phyloP scores from a whole-genome alignment of 1,140 invertebrate species.

The Frieseomelitta varia region DNA sequence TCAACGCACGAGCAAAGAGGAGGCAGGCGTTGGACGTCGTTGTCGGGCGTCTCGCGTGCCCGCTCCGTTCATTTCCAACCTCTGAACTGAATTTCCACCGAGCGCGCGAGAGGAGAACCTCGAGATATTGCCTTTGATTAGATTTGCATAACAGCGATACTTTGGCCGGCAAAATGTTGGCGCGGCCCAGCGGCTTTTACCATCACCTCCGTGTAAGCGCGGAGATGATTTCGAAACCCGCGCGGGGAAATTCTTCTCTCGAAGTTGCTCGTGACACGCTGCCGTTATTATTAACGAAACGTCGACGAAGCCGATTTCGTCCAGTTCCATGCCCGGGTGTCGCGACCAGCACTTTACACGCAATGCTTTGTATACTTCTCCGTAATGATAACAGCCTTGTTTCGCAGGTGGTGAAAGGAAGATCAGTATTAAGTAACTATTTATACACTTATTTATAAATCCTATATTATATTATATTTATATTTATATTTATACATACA shows the following conservation, averaged over 20 bases:
- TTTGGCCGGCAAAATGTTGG: conserved; percentile 11
- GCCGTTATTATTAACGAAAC: background rate
- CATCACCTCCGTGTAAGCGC: too few relatives aligned
- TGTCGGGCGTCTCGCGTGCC: background rate
- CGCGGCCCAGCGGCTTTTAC: background rate
- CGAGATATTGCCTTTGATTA: conserved; percentile 40
- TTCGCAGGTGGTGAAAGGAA: conserved; percentile 19
- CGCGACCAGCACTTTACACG: background rate
- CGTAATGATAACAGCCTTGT: conserved; percentile 35
- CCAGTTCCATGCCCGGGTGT: conserved; percentile 39
- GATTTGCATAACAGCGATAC: conserved; percentile 41
- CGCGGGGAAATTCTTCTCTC: background rate
- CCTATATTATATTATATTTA: conserved; percentile 46
- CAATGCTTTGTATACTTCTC: conserved; percentile 8
- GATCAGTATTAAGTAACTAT: conserved; percentile 55
- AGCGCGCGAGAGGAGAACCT: background rate
- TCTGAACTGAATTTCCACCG: background rate
- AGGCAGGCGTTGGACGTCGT: too few relatives aligned
- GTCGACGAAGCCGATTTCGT: background rate
- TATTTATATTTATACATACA: conserved; percentile 46
- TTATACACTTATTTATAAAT: conserved; percentile 54
- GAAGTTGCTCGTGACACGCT: background rate
- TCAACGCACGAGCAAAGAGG: background rate
- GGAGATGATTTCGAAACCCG: background rate
- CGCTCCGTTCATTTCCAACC: background rate